Evolutionary conservation across 2,113 vertebrate genomes (phyloP).

Genomic region (Sitta europaea): DNA sequence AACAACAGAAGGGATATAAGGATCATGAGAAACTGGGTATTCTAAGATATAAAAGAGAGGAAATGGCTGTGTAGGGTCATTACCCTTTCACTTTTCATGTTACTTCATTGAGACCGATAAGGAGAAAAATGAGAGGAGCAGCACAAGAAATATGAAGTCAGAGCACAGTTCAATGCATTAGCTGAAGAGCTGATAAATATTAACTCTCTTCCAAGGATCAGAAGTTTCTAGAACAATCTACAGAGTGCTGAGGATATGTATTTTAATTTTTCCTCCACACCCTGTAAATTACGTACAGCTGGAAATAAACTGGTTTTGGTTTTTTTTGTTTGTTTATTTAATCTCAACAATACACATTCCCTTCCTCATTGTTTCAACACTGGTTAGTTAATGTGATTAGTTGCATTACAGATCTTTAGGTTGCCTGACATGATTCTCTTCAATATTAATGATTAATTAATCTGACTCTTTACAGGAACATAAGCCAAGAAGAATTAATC

Average conservation of each 20-base stretch:
- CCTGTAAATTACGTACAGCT: background rate
- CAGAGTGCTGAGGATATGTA: background rate
- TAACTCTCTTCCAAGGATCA: background rate
- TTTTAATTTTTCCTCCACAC: fast-evolving
- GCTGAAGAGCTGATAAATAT: slow-evolving; percentile 20
- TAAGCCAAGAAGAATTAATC: background rate
- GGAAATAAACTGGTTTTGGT: background rate
- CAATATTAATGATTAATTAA: background rate
- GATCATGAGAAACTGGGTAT: background rate
- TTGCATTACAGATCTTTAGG: background rate
- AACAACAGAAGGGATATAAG: slow-evolving; percentile 11
- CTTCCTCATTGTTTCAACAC: background rate
- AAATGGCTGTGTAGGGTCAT: background rate
- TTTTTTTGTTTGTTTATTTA: background rate
- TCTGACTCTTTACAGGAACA: background rate
- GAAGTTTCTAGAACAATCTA: background rate
- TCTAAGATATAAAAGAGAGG: background rate
- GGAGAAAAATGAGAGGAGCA: background rate
- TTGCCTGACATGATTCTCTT: background rate
- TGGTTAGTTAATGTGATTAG: background rate
- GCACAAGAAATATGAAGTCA: slow-evolving; percentile 31
- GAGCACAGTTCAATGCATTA: slow-evolving; percentile 11
- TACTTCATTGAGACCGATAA: background rate
- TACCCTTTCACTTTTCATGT: background rate
- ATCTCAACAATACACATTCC: background rate